Evolutionary conservation across 2,888 invertebrate genomes (phyloP).

Genomic region (Cancer borealis): DNA sequence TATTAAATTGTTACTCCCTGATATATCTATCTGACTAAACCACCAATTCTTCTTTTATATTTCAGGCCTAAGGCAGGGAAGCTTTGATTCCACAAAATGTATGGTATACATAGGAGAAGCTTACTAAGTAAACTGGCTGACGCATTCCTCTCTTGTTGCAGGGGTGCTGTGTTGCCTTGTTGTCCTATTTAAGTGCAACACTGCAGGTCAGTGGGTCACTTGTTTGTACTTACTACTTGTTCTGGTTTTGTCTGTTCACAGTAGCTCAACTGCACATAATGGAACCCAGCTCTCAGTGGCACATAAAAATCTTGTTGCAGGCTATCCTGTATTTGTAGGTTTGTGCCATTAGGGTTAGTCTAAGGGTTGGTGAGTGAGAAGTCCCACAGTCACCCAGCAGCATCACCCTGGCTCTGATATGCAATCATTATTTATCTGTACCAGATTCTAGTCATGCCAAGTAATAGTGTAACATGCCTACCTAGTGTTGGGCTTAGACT

Average conservation of each 20-base stretch:
- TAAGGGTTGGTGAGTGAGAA: constrained; percentile 64
- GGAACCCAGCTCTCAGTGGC: constrained; percentile 70
- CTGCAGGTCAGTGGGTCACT: constrained; percentile 76
- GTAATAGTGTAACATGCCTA: constrained; percentile 1
- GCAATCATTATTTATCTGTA: background rate
- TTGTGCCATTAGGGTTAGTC: constrained; percentile 57
- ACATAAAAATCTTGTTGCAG: constrained; percentile 49
- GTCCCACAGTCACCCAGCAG: constrained; percentile 12
- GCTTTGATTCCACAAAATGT: constrained; percentile 71
- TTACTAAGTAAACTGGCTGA: constrained; percentile 75
- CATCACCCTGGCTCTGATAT: constrained; percentile 41
- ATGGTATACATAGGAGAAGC: constrained; percentile 74
- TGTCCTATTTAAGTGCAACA: constrained; percentile 76
- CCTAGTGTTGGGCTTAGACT: background rate
- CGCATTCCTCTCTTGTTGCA: constrained; percentile 75
- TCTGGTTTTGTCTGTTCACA: constrained; percentile 76
- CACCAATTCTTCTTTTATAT: constrained; percentile 60
- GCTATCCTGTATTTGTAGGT: constrained; percentile 36
- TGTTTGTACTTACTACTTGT: constrained; percentile 76
- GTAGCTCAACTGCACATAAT: constrained; percentile 74
- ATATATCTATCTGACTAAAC: constrained; percentile 59
- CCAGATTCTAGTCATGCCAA: constrained; percentile 28
- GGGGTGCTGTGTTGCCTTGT: constrained; percentile 77
- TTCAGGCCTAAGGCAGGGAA: constrained; percentile 64
- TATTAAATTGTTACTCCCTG: constrained; percentile 67